phyloP scores from a whole-genome alignment of 2,113 vertebrate species.

The rat (Rattus norvegicus) region GRCr8 NC_086033.1:99167501-99168000 shows the following conservation, averaged over 20 bases:
- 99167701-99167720: neutral
- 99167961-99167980: too few relatives aligned
- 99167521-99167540: neutral
- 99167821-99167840: neutral
- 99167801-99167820: rapidly evolving
- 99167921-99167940: neutral
- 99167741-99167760: neutral
- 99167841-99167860: neutral
- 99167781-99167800: neutral
- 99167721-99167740: neutral
- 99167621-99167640: neutral
- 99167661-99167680: too few relatives aligned
- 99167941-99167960: too few relatives aligned
- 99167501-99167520: neutral
- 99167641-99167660: neutral
- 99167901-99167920: neutral
- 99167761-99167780: neutral
- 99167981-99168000: neutral
- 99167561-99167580: neutral
- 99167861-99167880: neutral
- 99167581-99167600: neutral
- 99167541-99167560: neutral
- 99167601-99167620: neutral
- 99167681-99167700: neutral
- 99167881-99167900: neutral